Percentiles rank a stretch among this genome's conserved stretches.
Conservation (phyloP, 2,888 invertebrate genomes). For the Hemithea aestivaria region DNA sequence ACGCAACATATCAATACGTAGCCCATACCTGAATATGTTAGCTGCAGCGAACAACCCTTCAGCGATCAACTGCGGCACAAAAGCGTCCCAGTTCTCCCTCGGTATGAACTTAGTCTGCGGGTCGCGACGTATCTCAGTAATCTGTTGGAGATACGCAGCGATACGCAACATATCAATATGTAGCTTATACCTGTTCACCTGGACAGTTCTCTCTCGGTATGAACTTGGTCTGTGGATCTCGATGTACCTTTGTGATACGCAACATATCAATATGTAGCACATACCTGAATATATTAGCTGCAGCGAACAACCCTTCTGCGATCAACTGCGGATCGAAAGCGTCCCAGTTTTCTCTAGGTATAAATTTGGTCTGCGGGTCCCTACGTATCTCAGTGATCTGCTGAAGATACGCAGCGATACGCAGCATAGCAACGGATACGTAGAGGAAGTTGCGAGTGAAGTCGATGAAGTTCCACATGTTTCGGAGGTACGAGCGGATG, state of each 20-base stretch:
- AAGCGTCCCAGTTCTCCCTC: conserved; percentile 93
- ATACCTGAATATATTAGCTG: conserved; percentile 94
- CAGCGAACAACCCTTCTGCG: conserved; percentile 95
- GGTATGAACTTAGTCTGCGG: conserved; percentile 86
- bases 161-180: conserved; percentile 84
- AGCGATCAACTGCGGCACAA: conserved; percentile 95
- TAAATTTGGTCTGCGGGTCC: conserved; percentile 84
- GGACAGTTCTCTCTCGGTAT: conserved; percentile 92
- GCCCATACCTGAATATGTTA: conserved; percentile 94
- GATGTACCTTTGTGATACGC: not conserved
- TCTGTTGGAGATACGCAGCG: conserved; percentile 88
- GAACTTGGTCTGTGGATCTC: conserved; percentile 83
- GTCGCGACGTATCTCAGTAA: conserved; percentile 82
- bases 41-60: conserved; percentile 97
- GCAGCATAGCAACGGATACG: conserved; percentile 83
- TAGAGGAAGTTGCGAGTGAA: conserved; percentile 94
- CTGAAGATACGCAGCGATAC: conserved; percentile 86
- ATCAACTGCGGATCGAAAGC: conserved; percentile 96
- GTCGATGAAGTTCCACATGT: conserved; percentile 98
- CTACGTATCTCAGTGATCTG: conserved; percentile 83
- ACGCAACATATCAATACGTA: too few species aligned
- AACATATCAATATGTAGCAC: conserved; percentile 3
- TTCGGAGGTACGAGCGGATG: conserved; percentile 90
- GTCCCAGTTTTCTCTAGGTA: conserved; percentile 92
- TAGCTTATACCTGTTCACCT: too few species aligned